Evolutionary conservation across 2,888 invertebrate species (phyloP), one percentile per base, ranked within the genome.

Genomic region (Malachius bipustulatus): DNA sequence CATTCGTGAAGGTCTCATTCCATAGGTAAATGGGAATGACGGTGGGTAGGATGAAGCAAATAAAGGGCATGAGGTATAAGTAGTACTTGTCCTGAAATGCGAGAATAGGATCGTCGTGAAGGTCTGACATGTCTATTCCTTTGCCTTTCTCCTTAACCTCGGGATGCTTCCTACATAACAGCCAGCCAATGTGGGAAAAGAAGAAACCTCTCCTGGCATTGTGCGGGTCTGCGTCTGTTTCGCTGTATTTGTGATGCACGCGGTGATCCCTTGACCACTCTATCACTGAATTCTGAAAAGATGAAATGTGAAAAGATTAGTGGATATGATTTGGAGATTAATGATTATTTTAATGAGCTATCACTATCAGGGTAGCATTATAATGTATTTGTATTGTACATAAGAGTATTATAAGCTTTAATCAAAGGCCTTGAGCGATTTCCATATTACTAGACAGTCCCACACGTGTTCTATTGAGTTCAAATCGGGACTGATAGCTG

Each of bases 141-240:
- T 84, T 80, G 54, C 93, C 93, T 60, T 90, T 91, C 42, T 66
- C 70, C 56, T 75, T 83, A 26, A 96, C 84, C 43, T 88, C 83
- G 0, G 88, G 88, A 57, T 94, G 94, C 60, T 96, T 94, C 49
- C 78, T 75, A 51, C 82, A 81, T 36, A 94, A 64, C 41, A 96
- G 69, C 96, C 96, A 96, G 39, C 96, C 96, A 49, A 94, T 73
- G 62, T 96, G 96, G 0, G 93, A 77, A 66, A 94, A 96, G 73
- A 94, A 94, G 67, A 96, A 91, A 6, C 96, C 96, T 14, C 91
- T 71, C 34, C 66, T 84, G 2, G 90, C 87, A 57, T 91, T 90
- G 60, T 91, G 90, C 0, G 91, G 91, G 64, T 84, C n/a, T n/a
- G n/a, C n/a, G n/a, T n/a, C n/a, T n/a, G n/a, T n/a, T n/a, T n/a